These are phyloP conservation scores for Seladonia tumulorum DNA, from an alignment of 2,888 invertebrate genomes.

Conservation along the genomic window DNA sequence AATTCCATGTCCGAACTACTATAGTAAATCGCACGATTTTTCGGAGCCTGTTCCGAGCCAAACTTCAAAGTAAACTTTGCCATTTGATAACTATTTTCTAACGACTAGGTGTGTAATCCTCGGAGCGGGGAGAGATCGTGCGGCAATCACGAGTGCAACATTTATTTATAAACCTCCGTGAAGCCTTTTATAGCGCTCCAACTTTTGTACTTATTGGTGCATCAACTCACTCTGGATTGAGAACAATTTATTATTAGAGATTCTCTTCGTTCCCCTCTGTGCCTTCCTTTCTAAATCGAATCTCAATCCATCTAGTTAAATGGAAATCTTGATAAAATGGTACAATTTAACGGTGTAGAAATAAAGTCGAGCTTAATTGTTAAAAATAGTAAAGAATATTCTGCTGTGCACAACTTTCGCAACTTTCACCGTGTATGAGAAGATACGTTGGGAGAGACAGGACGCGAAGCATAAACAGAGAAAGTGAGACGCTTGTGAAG, in stretches of 20 bases:
- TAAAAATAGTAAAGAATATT: neutral
- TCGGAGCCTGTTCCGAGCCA: neutral
- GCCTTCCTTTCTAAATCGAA: too few relatives aligned
- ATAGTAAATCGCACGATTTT: neutral
- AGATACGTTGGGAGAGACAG: neutral
- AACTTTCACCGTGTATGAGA: neutral
- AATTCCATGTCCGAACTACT: neutral
- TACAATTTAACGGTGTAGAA: neutral
- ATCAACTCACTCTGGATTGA: neutral
- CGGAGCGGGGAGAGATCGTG: neutral
- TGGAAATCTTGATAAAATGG: neutral
- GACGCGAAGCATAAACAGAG: neutral
- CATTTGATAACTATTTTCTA: neutral
- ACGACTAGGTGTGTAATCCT: too few relatives aligned
- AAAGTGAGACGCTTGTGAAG: neutral
- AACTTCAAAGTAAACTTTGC: neutral
- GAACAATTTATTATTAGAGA: neutral
- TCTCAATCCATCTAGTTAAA: too few relatives aligned
- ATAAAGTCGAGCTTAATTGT: neutral
- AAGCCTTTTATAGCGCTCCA: neutral
- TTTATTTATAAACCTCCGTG: neutral
- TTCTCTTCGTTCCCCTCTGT: neutral
- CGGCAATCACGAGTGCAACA: neutral
- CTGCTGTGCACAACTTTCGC: neutral
- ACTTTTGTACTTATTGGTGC: conserved; percentile 3